A percentile compares a stretch with the other conserved stretches of the same genome.
These are phyloP conservation scores for Brachylomia viminalis DNA, from an alignment of 2,888 invertebrate species.

Conservation along the genomic window DNA sequence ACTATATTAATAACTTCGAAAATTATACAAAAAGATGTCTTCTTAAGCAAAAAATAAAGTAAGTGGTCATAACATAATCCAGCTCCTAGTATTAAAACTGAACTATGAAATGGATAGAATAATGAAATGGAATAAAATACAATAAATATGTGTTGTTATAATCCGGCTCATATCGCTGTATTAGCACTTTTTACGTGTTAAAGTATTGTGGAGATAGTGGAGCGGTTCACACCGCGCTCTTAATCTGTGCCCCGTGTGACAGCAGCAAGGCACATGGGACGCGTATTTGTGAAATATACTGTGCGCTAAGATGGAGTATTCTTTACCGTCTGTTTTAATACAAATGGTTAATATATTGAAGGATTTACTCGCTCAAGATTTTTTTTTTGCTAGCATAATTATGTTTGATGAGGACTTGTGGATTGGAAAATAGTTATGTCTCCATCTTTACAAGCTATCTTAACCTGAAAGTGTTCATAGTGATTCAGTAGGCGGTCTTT, in stretches of 20 bases:
- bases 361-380: background rate
- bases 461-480: too few species aligned
- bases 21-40: too few species aligned
- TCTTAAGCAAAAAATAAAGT: background rate
- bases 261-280: conserved; percentile 71
- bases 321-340: background rate
- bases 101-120: conserved; percentile 19
- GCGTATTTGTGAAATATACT: conserved; percentile 64
- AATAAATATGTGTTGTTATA: conserved; percentile 61
- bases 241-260: conserved; percentile 76
- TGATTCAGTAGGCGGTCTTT: background rate
- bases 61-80: background rate
- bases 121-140: conserved; percentile 58
- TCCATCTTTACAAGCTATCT: background rate
- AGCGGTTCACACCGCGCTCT: conserved; percentile 73
- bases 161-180: conserved; percentile 67
- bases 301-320: background rate
- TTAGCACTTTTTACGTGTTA: conserved; percentile 73
- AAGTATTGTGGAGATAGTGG: conserved; percentile 71
- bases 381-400: background rate
- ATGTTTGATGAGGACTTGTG: background rate
- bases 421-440: too few species aligned
- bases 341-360: background rate
- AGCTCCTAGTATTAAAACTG: conserved; percentile 37
- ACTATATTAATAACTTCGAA: background rate